Evolutionary conservation across 1,140 invertebrate genomes (phyloP), one percentile per base, ranked within the genome.

Genomic region (Meloidogyne floridensis): DNA sequence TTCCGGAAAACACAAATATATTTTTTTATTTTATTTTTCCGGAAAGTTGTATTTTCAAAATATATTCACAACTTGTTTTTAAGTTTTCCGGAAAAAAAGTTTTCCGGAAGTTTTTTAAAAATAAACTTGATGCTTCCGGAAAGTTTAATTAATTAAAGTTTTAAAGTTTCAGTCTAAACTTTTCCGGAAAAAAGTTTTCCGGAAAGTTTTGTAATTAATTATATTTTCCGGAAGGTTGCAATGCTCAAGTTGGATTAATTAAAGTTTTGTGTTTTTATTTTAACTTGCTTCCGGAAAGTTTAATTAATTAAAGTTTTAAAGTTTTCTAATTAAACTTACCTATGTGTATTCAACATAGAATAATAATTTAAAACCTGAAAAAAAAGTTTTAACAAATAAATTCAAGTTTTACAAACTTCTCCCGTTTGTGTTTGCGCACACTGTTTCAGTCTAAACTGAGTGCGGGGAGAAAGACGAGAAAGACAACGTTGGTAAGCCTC

Each of bases 351-450:
- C 13, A 86, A 51, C 85, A 86, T 86, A 6, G 82, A 85, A 73
- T 87, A 87, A 72, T 86, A 86, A 72, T 86, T 86, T 42, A 86
- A 77, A 54, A 87, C 59, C 59, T 65, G 5, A 13, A 59, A 59
- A 32, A n/a, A 65, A 65, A 13, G 5, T n/a, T 65, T 65, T 7
- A 0, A 32, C 32, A 13, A 65, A n/a, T 65, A 11, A 65, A 65
- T 6, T 0, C 13, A 65, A 65, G n/a, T n/a, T 65, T n/a, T 65
- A n/a, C n/a, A 7, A n/a, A 65, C 86, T 82, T 86, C 85, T 54
- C 85, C 85, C 42, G 86, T 86, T 78, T 86, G 85, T 56, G 85
- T 88, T 86, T 75, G 69, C 13, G 85, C 83, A 75, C 85, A 86
- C 78, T 87, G 77, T 15, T 84, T 86, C 32, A 86, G 65, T 71